Evolutionary conservation across 2,113 vertebrate species (phyloP).

Genomic region (Ifrita kowaldi): DNA sequence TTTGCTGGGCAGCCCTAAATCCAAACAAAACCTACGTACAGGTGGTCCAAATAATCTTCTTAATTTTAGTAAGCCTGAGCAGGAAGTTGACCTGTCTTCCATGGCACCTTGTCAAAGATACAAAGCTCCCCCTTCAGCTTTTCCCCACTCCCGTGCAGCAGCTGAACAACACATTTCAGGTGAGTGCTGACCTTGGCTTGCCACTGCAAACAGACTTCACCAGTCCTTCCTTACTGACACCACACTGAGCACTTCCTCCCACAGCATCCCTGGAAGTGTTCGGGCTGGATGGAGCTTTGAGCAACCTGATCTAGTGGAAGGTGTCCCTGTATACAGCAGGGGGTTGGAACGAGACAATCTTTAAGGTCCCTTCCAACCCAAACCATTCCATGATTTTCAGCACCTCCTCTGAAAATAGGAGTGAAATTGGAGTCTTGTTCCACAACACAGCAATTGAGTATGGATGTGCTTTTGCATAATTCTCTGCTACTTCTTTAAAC

Average conservation of each 20-base stretch:
- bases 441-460: neutral
- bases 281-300: neutral
- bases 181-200: neutral
- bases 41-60: neutral
- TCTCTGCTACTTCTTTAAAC: neutral
- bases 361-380: neutral
- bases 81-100: neutral
- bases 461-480: neutral
- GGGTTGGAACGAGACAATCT: rapidly evolving
- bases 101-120: neutral
- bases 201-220: neutral
- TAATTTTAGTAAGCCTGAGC: neutral
- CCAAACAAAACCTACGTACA: neutral
- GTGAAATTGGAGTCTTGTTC: neutral
- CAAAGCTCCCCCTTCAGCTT: neutral
- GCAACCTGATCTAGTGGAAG: neutral
- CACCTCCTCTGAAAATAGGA: neutral
- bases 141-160: neutral
- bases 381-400: neutral
- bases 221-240: neutral
- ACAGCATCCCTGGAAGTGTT: neutral
- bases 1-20: neutral
- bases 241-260: neutral
- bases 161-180: neutral
- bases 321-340: neutral